Evolutionary conservation across 2,888 invertebrate species (phyloP).

Genomic region (Chloroclystis v-ata): DNA sequence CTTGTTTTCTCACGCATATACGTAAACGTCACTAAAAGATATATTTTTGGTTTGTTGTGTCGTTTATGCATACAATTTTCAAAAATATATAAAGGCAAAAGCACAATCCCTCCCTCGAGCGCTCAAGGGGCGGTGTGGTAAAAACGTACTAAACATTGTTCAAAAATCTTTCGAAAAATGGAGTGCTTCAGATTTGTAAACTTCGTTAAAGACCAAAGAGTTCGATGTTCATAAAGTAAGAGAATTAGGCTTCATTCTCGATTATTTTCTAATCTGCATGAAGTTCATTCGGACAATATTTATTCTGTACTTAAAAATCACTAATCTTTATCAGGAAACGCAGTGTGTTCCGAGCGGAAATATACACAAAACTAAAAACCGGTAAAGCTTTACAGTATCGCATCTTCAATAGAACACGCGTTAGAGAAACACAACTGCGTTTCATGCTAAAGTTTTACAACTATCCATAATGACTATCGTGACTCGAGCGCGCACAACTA

Average conservation of each 20-base stretch:
- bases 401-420: neutral
- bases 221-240: slow-evolving; percentile 29
- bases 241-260: neutral
- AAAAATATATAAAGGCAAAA: slow-evolving; percentile 48
- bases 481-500: slow-evolving; percentile 37
- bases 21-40: slow-evolving; percentile 40
- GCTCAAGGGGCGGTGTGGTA: slow-evolving; percentile 33
- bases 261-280: slow-evolving; percentile 23
- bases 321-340: slow-evolving; percentile 10
- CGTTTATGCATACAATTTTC: slow-evolving; percentile 57
- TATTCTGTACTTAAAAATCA: slow-evolving; percentile 20
- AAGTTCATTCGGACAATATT: slow-evolving; percentile 18
- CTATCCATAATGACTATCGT: slow-evolving; percentile 50
- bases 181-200: slow-evolving; percentile 25
- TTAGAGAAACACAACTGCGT: slow-evolving; percentile 5
- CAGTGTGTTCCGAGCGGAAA: neutral
- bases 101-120: slow-evolving; percentile 19
- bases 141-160: slow-evolving; percentile 48
- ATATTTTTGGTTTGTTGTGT: slow-evolving; percentile 64
- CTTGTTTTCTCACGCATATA: slow-evolving; percentile 48
- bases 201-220: slow-evolving; percentile 19
- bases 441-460: slow-evolving; percentile 14
- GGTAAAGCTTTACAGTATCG: neutral
- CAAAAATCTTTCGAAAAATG: slow-evolving; percentile 37
- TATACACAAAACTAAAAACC: neutral